These are phyloP conservation scores for Pomacea canaliculata DNA, from an alignment of 2,888 invertebrate genomes.

Conservation along the genomic window DNA sequence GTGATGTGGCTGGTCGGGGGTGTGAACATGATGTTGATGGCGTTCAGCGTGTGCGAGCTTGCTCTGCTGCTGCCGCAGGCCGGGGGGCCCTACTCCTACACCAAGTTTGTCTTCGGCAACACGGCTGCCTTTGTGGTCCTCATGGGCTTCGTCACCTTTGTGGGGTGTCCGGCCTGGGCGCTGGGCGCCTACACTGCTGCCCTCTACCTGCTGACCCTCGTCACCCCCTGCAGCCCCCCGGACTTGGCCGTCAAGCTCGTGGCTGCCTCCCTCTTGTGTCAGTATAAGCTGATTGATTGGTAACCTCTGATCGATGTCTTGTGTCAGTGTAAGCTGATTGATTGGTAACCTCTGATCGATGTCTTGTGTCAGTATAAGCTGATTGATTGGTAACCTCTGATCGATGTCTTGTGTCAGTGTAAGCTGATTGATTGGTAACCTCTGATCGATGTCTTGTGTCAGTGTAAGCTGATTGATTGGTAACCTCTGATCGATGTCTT, in stretches of 20 bases:
- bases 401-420: too few relatives aligned
- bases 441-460: too few relatives aligned
- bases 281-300: constrained; percentile 1
- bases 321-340: too few relatives aligned
- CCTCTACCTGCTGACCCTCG: constrained; percentile 43
- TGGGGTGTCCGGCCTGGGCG: constrained; percentile 45
- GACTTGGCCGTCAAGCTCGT: constrained; percentile 40
- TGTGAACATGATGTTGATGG: constrained; percentile 41
- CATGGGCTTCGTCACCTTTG: constrained; percentile 48
- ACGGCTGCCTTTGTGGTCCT: constrained; percentile 46
- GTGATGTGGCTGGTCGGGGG: constrained; percentile 43
- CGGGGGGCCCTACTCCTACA: constrained; percentile 50
- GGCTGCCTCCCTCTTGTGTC: constrained; percentile 43
- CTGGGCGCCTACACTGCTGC: constrained; percentile 40
- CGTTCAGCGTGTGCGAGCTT: constrained; percentile 45
- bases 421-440: too few relatives aligned
- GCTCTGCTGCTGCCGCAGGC: constrained; percentile 43
- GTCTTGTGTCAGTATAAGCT: too few relatives aligned
- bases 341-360: too few relatives aligned
- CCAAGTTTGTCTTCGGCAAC: constrained; percentile 42
- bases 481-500: too few relatives aligned
- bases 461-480: too few relatives aligned
- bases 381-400: too few relatives aligned
- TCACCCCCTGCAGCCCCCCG: constrained; percentile 38
- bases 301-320: too few relatives aligned